Conservation (phyloP, 1,140 invertebrate species). For the Orius laevigatus region DNA sequence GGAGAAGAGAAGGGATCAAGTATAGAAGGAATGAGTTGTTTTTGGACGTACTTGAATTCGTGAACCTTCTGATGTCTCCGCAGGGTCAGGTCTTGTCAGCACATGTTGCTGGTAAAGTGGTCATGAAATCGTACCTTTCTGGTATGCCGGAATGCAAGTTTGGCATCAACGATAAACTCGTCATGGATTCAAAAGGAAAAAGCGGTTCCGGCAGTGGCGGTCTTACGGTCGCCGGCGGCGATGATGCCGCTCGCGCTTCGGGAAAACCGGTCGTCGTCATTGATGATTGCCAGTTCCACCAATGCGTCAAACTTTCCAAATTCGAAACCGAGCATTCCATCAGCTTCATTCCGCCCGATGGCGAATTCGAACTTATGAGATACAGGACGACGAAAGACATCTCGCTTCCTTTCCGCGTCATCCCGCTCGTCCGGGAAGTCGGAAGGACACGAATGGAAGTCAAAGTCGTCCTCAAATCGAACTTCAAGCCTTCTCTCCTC, state of each 20-base stretch:
- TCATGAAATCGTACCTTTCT: conserved; percentile 99
- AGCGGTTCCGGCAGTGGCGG: conserved; percentile 28
- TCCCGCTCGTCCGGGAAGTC: conserved; percentile 93
- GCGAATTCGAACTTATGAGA: conserved; percentile 99
- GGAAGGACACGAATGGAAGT: conserved; percentile 99
- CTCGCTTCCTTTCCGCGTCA: conserved; percentile 96
- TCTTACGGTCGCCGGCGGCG: conserved; percentile 41
- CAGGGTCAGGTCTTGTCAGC: conserved; percentile 98
- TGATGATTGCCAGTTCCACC: conserved; percentile 99
- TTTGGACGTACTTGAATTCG: conserved; percentile 97
- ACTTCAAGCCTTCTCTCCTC: conserved; percentile 94
- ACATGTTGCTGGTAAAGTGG: conserved; percentile 97
- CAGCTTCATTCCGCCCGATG: conserved; percentile 98
- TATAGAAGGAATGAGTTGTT: conserved; percentile 98
- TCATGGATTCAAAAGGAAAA: conserved; percentile 85
- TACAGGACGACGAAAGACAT: conserved; percentile 99
- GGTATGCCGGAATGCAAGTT: conserved; percentile 99
- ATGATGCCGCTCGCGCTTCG: conserved; percentile 72
- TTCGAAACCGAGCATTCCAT: conserved; percentile 99
- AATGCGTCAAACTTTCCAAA: conserved; percentile 98
- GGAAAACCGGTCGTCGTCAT: conserved; percentile 96
- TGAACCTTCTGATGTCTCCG: conserved; percentile 97
- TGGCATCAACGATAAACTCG: conserved; percentile 98
- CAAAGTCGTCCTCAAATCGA: conserved; percentile 98
- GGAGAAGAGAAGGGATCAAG: conserved; percentile 98